phyloP scores from a whole-genome alignment of 1,140 invertebrate species.

The Spodoptera frugiperda region DNA sequence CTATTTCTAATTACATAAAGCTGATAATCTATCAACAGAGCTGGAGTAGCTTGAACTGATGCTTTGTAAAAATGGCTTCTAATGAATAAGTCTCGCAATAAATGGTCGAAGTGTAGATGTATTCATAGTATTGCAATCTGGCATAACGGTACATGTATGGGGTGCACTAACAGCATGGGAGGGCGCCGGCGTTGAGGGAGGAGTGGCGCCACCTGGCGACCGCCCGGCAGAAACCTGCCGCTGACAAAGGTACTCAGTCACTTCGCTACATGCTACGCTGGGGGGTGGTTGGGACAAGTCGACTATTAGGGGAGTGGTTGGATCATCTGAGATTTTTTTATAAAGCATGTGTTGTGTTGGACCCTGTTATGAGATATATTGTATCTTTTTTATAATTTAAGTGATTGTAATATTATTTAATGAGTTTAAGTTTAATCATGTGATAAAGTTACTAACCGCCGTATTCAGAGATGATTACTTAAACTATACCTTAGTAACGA shows the following conservation, averaged over 20 bases:
- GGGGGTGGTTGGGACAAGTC: background rate
- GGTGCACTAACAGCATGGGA: constrained; percentile 85
- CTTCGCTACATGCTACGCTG: constrained; percentile 3
- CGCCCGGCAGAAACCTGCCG: constrained; percentile 63
- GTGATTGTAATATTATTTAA: no score
- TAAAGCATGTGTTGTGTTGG: background rate
- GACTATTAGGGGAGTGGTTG: background rate
- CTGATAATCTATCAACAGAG: no score
- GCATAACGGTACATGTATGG: constrained; percentile 65
- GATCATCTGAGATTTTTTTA: background rate
- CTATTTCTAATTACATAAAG: no score
- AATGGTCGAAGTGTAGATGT: background rate
- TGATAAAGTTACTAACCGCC: no score
- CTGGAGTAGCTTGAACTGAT: no score
- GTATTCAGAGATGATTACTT: no score
- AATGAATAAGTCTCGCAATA: background rate
- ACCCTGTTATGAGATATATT: no score
- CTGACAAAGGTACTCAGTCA: constrained; percentile 60
- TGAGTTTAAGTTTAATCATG: no score
- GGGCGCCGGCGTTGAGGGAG: constrained; percentile 75
- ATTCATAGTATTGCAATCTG: constrained; percentile 48
- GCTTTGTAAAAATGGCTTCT: no score
- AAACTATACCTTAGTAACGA: no score
- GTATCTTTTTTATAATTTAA: no score
- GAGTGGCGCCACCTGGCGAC: constrained; percentile 75